phyloP scores from a whole-genome alignment of 2,888 invertebrate genomes.

The Tachina fera region DNA sequence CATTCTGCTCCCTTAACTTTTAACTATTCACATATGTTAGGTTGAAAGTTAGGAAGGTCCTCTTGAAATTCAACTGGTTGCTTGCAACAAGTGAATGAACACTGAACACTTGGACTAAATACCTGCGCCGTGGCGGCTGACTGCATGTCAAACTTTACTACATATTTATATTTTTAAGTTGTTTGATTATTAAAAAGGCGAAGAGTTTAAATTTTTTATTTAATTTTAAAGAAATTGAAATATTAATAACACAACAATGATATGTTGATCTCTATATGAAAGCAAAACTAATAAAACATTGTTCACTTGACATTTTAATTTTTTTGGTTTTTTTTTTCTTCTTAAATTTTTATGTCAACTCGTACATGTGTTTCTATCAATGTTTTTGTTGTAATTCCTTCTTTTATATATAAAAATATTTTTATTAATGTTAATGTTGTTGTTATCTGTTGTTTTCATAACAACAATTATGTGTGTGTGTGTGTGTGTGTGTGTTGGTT shows the following conservation, averaged over 20 bases:
- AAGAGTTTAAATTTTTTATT: background rate
- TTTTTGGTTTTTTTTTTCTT: constrained; percentile 4
- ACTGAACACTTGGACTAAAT: background rate
- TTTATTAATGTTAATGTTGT: constrained; percentile 1
- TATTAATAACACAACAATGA: constrained; percentile 50
- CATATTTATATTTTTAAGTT: background rate
- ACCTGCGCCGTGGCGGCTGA: background rate
- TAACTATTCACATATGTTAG: too few relatives aligned
- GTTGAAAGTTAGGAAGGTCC: too few relatives aligned
- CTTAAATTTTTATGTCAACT: constrained; percentile 33
- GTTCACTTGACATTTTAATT: constrained; percentile 59
- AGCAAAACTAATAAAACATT: constrained; percentile 64
- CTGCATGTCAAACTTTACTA: background rate
- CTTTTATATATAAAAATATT: background rate
- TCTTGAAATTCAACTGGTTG: background rate
- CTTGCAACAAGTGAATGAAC: background rate
- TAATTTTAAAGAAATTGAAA: constrained; percentile 22
- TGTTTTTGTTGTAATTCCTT: constrained; percentile 39
- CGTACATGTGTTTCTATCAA: constrained; percentile 50
- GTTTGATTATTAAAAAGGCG: background rate
- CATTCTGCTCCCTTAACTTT: too few relatives aligned
- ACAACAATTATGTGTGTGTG: constrained; percentile 16
- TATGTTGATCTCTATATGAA: constrained; percentile 59
- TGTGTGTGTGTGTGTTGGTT: constrained; percentile 9
- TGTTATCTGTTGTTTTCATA: constrained; percentile 12